These are phyloP conservation scores for Mormoops blainvillei DNA, from an alignment of 2,113 vertebrate genomes.

Conservation along the genomic window DNA sequence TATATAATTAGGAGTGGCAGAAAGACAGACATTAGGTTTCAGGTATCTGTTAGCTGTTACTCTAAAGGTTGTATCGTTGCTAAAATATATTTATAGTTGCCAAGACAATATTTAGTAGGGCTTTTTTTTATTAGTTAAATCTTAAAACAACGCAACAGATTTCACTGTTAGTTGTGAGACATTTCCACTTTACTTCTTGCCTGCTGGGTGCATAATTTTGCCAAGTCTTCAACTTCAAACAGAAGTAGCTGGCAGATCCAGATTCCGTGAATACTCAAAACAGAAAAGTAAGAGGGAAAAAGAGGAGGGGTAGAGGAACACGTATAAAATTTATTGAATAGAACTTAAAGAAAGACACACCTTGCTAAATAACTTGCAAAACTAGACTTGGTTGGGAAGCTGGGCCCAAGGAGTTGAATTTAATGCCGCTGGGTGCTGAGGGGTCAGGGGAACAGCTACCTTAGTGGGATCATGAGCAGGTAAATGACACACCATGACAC, in stretches of 20 bases:
- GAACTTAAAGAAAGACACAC: neutral
- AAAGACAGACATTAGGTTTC: slow-evolving; percentile 18
- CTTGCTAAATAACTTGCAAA: neutral
- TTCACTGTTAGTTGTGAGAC: slow-evolving; percentile 57
- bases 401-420: neutral
- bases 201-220: slow-evolving; percentile 49
- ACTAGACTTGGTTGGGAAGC: neutral
- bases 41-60: neutral
- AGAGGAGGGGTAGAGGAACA: neutral
- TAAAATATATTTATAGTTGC: slow-evolving; percentile 43
- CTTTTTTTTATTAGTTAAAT: slow-evolving; percentile 26
- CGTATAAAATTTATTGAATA: slow-evolving; percentile 2
- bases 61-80: slow-evolving; percentile 13
- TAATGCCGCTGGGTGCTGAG: neutral
- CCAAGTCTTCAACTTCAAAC: slow-evolving; percentile 62
- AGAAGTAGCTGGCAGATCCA: slow-evolving; percentile 53
- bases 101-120: slow-evolving; percentile 57
- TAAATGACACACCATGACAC: neutral
- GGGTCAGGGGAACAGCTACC: neutral
- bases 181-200: slow-evolving; percentile 58
- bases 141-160: slow-evolving; percentile 58
- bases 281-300: slow-evolving; percentile 1
- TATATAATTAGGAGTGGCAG: neutral
- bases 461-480: neutral
- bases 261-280: slow-evolving; percentile 52